Evolutionary conservation across 2,113 vertebrate species (phyloP).

Genomic region (Lepus timidus): DNA sequence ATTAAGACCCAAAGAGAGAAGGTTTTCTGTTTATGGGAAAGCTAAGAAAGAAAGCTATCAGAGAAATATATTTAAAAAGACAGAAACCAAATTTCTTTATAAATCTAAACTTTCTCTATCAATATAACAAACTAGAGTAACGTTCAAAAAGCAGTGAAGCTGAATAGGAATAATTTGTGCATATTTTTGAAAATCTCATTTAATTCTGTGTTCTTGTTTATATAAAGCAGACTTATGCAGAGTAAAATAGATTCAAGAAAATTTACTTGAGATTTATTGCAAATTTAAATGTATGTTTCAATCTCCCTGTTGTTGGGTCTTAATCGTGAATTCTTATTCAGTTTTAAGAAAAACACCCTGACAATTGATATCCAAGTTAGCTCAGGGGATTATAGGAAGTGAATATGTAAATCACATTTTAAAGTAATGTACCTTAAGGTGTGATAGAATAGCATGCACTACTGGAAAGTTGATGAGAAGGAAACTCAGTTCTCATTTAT

Average conservation of each 20-base stretch:
- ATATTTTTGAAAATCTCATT: not conserved
- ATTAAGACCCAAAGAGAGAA: conserved; percentile 53
- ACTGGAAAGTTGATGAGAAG: not conserved
- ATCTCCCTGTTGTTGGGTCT: not conserved
- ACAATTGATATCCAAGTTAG: not conserved
- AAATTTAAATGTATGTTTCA: not conserved
- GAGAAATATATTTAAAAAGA: not conserved
- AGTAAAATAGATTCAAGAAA: not conserved
- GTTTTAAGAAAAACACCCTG: not conserved
- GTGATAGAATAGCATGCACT: not conserved
- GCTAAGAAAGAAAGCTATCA: not conserved
- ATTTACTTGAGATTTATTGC: not conserved
- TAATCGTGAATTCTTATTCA: not conserved
- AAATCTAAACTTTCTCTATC: not conserved
- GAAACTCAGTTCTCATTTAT: not conserved
- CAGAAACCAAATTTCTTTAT: not conserved
- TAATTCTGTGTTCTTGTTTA: not conserved
- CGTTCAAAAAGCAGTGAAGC: not conserved
- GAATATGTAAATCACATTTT: not conserved
- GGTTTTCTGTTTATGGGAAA: not conserved
- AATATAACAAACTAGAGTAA: not conserved
- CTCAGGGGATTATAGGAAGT: not conserved
- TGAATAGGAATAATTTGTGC: not conserved
- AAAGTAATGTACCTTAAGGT: not conserved
- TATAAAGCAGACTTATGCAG: not conserved